These are phyloP conservation scores for Boulengerochromis microlepis DNA, from an alignment of 2,113 vertebrate genomes.

Conservation along the genomic window DNA sequence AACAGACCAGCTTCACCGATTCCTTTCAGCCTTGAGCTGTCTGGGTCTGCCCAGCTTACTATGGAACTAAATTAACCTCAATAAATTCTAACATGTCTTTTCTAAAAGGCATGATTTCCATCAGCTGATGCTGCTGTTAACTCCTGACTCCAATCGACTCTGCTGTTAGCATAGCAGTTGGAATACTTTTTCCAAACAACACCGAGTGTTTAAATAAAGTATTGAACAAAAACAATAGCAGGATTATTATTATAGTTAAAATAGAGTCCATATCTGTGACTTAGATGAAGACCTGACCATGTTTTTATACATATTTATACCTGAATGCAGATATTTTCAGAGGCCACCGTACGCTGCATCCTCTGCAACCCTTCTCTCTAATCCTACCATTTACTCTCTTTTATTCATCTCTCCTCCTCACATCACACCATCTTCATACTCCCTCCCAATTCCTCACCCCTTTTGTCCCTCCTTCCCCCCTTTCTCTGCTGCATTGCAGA, in stretches of 20 bases:
- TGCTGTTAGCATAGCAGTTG: background rate
- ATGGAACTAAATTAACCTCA: background rate
- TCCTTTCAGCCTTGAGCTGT: background rate
- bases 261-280: background rate
- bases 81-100: background rate
- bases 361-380: background rate
- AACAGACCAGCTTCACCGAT: background rate
- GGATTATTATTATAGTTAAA: background rate
- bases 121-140: background rate
- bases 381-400: background rate
- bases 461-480: background rate
- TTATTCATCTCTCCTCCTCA: background rate
- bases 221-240: background rate
- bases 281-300: background rate
- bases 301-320: background rate
- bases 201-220: background rate
- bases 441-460: background rate
- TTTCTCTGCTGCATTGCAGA: slow-evolving; percentile 73
- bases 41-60: background rate
- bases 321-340: background rate
- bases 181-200: background rate
- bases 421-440: background rate
- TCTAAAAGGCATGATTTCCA: background rate
- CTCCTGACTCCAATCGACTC: background rate
- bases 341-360: background rate